Evolutionary conservation across 1,140 invertebrate species (phyloP).

Genomic region (Brachionus manjavacas): DNA sequence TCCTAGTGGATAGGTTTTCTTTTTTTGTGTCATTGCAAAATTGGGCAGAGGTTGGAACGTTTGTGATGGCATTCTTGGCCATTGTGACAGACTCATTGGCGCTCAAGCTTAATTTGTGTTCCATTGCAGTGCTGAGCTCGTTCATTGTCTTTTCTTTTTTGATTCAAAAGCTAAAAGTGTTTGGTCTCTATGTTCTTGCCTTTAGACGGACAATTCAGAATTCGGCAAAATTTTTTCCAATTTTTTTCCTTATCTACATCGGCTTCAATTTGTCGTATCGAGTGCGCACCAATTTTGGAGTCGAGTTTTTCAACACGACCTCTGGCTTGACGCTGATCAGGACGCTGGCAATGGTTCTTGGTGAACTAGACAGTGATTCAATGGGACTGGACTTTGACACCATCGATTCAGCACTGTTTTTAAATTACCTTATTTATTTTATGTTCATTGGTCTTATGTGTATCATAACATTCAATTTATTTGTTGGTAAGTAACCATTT

Average conservation of each 20-base stretch:
- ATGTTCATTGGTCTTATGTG: slow-evolving; percentile 38
- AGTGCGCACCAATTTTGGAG: slow-evolving; percentile 35
- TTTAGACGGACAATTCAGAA: slow-evolving; percentile 32
- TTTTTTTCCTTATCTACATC: slow-evolving; percentile 32
- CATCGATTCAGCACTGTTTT: background rate
- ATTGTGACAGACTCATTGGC: background rate
- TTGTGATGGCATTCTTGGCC: slow-evolving; percentile 4
- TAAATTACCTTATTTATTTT: slow-evolving; percentile 40
- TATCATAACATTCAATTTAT: slow-evolving; percentile 38
- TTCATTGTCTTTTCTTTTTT: slow-evolving; percentile 37
- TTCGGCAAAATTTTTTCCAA: slow-evolving; percentile 41
- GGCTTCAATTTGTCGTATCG: slow-evolving; percentile 39
- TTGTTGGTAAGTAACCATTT: slow-evolving; percentile 27
- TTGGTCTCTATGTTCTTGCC: slow-evolving; percentile 21
- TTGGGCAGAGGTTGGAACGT: slow-evolving; percentile 26
- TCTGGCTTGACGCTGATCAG: background rate
- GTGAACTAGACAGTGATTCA: slow-evolving; percentile 5
- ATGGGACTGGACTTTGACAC: slow-evolving; percentile 33
- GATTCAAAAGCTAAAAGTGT: slow-evolving; percentile 38
- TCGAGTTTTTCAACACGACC: slow-evolving; percentile 11
- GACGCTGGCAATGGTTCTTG: slow-evolving; percentile 34
- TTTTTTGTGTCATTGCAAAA: slow-evolving; percentile 29
- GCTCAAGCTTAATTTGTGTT: background rate
- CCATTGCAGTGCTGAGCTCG: background rate
- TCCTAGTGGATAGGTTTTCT: slow-evolving; percentile 22